Conservation (phyloP, 2,113 vertebrate species). For the Phodopus roborovskii region DNA sequence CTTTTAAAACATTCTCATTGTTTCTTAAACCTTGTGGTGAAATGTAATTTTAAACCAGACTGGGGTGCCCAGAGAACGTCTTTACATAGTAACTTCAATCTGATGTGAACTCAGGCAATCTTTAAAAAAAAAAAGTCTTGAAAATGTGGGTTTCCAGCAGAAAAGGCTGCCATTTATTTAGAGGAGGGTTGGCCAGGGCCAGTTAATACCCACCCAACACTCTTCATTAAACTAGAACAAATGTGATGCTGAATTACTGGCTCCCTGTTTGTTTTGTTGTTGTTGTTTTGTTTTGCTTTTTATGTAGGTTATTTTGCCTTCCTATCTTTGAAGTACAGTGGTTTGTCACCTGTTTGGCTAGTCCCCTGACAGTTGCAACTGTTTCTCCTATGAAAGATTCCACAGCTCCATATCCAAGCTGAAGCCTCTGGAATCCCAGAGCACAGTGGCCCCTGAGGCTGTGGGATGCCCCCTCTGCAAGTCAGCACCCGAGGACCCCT, state of each 20-base stretch:
- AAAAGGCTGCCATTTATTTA: conserved; percentile 62
- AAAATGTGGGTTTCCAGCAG: conserved; percentile 66
- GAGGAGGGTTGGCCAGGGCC: conserved; percentile 28
- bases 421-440: not conserved
- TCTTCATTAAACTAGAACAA: conserved; percentile 80
- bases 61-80: conserved; percentile 37
- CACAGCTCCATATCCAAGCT: not conserved
- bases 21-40: conserved; percentile 61
- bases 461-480: conserved; percentile 54
- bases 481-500: conserved; percentile 45
- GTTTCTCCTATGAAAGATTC: conserved; percentile 31
- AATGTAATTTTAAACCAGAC: conserved; percentile 66
- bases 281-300: conserved; percentile 63
- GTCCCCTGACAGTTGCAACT: conserved; percentile 59
- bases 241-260: conserved; percentile 74
- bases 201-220: conserved; percentile 77
- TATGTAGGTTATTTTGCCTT: conserved; percentile 79
- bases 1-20: conserved; percentile 44
- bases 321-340: conserved; percentile 78
- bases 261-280: not conserved
- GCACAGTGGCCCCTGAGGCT: conserved; percentile 28
- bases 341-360: conserved; percentile 73
- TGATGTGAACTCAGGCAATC: conserved; percentile 58
- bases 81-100: conserved; percentile 46
- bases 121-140: conserved; percentile 31